Evolutionary conservation across 2,888 invertebrate species (phyloP), one percentile per base, ranked within the genome.

Genomic region (Cybosia mesomella): DNA sequence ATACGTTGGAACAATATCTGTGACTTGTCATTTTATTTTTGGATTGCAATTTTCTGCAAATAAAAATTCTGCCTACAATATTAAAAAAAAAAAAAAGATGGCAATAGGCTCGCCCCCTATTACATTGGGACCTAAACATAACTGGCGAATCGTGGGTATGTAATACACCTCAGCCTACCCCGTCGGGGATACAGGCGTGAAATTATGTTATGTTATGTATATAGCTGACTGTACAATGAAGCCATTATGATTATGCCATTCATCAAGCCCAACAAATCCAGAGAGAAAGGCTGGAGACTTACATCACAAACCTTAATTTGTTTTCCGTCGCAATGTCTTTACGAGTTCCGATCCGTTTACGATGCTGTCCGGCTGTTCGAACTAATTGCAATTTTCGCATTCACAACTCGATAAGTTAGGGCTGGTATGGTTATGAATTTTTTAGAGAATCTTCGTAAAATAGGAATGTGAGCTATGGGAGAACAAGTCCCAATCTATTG

Each of bases 1-100:
- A 49, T 49, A 9, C n/a, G 49, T 49, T 49, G 8, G n/a, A 5
- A 18, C 9, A 49, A 49, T 49, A 8, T n/a, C 49, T 49, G n/a
- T 49, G 49, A 49, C n/a, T 49, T 43, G n/a, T n/a, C n/a, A 18
- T 18, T 43, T 43, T 43, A 15, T 22, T n/a, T n/a, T 53, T 54
- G 34, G 21, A 34, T 36, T 79, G 75, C 73, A 75, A 74, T 74
- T 68, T 68, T 72, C 72, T 77, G 82, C 71, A 71, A 65, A 70
- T 67, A 72, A 72, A 72, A 68, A 69, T 77, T 77, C 11, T 28
- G 59, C 22, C 15, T 59, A 59, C 22, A 36, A 39, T 15, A 24
- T 49, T 21, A 28, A n/a, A n/a, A n/a, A n/a, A n/a, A n/a, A n/a
- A n/a, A n/a, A n/a, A n/a, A n/a, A n/a, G n/a, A n/a, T n/a, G n/a